Percentiles rank a stretch among this genome's conserved stretches.
Conservation (phyloP, 2,113 vertebrate genomes). For the Rhynchomys soricoides region DNA sequence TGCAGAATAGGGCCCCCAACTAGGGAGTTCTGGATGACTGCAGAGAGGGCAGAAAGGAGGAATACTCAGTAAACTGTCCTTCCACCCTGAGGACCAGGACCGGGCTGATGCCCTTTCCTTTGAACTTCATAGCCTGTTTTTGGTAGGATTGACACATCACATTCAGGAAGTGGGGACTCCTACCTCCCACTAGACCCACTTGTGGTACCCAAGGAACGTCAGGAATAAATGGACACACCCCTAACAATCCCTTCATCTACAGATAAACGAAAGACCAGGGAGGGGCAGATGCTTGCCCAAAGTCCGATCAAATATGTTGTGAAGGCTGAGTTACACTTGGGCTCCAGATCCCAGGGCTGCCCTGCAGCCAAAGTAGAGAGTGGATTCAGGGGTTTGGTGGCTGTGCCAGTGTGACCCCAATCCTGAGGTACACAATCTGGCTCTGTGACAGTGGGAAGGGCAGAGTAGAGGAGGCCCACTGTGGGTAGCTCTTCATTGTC, state of each 20-base stretch:
- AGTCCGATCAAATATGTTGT: background rate
- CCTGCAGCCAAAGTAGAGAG: background rate
- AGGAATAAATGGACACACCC: background rate
- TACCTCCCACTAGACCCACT: background rate
- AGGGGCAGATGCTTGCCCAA: background rate
- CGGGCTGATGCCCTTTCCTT: background rate
- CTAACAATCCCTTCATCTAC: background rate
- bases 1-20: constrained; percentile 55
- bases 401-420: background rate
- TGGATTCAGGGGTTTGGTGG: background rate
- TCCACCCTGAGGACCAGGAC: background rate
- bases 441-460: background rate
- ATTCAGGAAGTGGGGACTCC: background rate
- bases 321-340: background rate
- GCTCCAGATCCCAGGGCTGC: background rate
- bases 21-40: constrained; percentile 71
- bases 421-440: background rate
- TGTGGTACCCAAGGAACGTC: background rate
- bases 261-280: background rate
- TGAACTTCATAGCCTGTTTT: background rate
- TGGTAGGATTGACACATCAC: background rate
- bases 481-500: background rate
- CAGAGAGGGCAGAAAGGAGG: background rate
- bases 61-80: background rate
- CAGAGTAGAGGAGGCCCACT: background rate